Conservation (phyloP, 1,140 invertebrate species). For the Lepeophtheirus salmonis region DNA sequence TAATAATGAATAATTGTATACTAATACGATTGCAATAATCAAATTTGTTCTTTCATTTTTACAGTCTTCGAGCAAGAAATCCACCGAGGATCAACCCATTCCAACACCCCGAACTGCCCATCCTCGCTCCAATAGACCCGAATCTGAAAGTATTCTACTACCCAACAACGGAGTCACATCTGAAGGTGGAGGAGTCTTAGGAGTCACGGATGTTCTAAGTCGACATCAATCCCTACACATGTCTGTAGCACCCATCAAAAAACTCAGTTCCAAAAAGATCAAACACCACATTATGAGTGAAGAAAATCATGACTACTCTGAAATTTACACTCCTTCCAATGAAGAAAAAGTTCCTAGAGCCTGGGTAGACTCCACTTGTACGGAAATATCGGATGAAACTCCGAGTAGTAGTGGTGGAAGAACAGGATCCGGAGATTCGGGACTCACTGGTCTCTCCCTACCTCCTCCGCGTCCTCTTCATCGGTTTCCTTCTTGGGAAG, state of each 20-base stretch:
- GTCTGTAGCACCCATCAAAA: slow-evolving; percentile 21
- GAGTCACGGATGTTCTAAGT: background rate
- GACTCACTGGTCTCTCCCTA: slow-evolving; percentile 3
- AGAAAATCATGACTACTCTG: slow-evolving; percentile 68
- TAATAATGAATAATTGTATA: no score
- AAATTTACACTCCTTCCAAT: slow-evolving; percentile 77
- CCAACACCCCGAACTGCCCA: no score
- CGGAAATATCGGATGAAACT: slow-evolving; percentile 7
- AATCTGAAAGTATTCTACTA: background rate
- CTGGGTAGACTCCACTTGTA: slow-evolving; percentile 24
- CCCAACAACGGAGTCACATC: background rate
- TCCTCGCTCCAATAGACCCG: background rate
- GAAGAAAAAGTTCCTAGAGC: slow-evolving; percentile 33
- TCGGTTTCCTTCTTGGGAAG: slow-evolving; percentile 70
- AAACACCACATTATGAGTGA: slow-evolving; percentile 26
- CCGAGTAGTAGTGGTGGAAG: background rate
- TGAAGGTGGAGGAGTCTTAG: no score
- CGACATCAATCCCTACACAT: slow-evolving; percentile 20
- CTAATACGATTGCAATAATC: no score
- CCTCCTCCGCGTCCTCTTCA: slow-evolving; percentile 76
- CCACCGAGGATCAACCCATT: no score
- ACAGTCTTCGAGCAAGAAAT: no score
- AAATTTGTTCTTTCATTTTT: no score
- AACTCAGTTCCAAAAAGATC: slow-evolving; percentile 20
- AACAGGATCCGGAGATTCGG: slow-evolving; percentile 5